Percentiles rank a stretch among this genome's conserved stretches.
phyloP scores from a whole-genome alignment of 2,797 vertebrate genomes.

The Falco peregrinus region DNA sequence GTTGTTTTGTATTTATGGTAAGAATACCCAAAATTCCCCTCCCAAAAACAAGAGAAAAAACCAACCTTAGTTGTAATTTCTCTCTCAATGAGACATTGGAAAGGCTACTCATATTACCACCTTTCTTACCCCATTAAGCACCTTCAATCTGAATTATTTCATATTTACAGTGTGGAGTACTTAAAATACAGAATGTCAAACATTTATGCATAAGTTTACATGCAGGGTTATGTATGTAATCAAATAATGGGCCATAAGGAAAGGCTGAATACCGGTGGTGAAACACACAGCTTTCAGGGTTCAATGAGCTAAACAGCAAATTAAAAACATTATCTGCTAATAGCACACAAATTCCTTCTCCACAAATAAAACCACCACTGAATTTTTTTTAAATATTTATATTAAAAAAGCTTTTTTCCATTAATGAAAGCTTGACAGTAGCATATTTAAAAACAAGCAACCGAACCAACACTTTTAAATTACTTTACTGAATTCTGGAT shows the following conservation, averaged over 20 bases:
- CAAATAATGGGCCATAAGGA: not conserved
- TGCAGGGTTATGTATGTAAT: not conserved
- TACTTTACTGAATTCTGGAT: not conserved
- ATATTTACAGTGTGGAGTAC: not conserved
- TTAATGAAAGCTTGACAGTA: not conserved
- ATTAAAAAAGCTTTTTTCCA: not conserved
- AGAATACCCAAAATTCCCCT: not conserved
- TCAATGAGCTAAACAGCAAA: not conserved
- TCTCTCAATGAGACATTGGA: not conserved
- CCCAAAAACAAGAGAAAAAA: not conserved
- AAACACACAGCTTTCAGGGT: not conserved
- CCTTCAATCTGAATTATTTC: not conserved
- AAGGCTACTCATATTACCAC: not conserved
- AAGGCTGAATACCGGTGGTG: not conserved
- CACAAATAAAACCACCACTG: not conserved
- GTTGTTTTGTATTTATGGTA: not conserved
- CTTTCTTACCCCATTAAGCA: not conserved
- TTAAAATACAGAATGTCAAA: not conserved
- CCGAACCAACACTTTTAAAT: not conserved
- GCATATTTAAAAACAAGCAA: not conserved
- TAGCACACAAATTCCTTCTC: not conserved
- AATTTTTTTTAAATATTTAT: not conserved
- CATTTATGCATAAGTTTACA: not conserved
- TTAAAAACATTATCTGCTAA: not conserved
- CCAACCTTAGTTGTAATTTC: not conserved